phyloP scores from a whole-genome alignment of 2,888 invertebrate genomes.

The Drosophila neotestacea region DNA sequence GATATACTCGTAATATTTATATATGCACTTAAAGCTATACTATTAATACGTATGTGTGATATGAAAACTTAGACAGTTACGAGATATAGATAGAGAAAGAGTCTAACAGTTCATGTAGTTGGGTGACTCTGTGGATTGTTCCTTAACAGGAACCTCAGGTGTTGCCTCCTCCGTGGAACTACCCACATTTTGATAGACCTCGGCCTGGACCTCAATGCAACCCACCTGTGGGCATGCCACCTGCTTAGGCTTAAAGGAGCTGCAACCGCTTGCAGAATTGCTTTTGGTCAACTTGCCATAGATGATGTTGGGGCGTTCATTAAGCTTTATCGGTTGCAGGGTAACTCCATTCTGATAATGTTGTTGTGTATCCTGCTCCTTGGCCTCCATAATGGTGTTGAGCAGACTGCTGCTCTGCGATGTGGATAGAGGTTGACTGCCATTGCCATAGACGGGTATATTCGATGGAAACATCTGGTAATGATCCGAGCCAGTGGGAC shows the following conservation, averaged over 20 bases:
- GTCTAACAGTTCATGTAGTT: conserved; percentile 82
- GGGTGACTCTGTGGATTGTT: conserved; percentile 48
- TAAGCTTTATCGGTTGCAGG: conserved; percentile 84
- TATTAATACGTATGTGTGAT: conserved; percentile 22
- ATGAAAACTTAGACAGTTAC: conserved; percentile 32
- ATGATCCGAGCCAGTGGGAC: conserved; percentile 83
- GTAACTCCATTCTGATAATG: conserved; percentile 80
- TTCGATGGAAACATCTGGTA: conserved; percentile 85
- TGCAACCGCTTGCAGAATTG: conserved; percentile 76
- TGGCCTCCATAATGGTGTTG: conserved; percentile 85
- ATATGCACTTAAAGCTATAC: conserved; percentile 40
- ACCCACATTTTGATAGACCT: conserved; percentile 83
- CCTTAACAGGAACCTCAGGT: conserved; percentile 33
- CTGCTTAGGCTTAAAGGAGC: conserved; percentile 83
- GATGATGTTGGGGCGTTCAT: conserved; percentile 83
- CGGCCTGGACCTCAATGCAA: conserved; percentile 81
- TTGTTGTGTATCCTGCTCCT: conserved; percentile 80
- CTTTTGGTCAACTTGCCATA: conserved; percentile 83
- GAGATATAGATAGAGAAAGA: conserved; percentile 27
- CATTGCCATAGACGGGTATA: conserved; percentile 83
- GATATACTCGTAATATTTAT: conserved; percentile 22
- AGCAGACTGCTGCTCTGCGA: conserved; percentile 82
- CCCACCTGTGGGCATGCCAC: conserved; percentile 76
- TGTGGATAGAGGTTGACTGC: conserved; percentile 71
- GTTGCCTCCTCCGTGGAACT: conserved; percentile 41